Base-by-base conservation (phyloP, 1,140 invertebrate species). In the Spodoptera frugiperda region DNA sequence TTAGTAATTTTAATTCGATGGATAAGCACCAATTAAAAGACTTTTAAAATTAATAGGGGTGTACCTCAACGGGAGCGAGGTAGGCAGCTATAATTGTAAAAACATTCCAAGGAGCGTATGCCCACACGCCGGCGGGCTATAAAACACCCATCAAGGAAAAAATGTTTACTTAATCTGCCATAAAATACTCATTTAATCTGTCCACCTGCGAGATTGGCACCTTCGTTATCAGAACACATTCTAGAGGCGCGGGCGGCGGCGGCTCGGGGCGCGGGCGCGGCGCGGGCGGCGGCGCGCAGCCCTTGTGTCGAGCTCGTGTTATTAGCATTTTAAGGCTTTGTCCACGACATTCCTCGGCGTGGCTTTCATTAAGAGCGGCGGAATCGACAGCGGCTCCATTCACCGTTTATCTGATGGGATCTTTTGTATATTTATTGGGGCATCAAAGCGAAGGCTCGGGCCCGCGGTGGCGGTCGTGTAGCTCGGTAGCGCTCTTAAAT, bases 401-500 rank as follows among this genome's bases (percentile, higher is more conserved):
- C 76, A 70, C 59, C 14, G 19, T 72, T 86, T 92, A 92, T 91
- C 91, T 81, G 87, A 89, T 84, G 84, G 84, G 86, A 89, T 88
- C 90, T 87, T 80, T 80, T 78, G 81, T 84, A 86, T 87, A 89
- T 90, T 91, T 89, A 88, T 89, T 87, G 89, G 85, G 83, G 85
- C 84, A 87, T 86, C 83, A 88, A 82, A 80, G 76, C 72, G 67
- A 33, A 55, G 71, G 71, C 71, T 53, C 68, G 30, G n/a, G 49
- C 10, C 68, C 30, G 15, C 21, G 21, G 53, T 17, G 71, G 15
- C 57, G 68, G 76, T 71, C 74, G 91, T 89, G 89, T 91, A 93
- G 86, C 84, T 74, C 91, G 83, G 91, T 91, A 93, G 91, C 90
- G 82, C 80, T 83, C 86, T 86, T 89, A 87, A 87, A 87, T 65